Evolutionary conservation across 1,140 invertebrate species (phyloP).

Genomic region (Matsumurasca onukii): DNA sequence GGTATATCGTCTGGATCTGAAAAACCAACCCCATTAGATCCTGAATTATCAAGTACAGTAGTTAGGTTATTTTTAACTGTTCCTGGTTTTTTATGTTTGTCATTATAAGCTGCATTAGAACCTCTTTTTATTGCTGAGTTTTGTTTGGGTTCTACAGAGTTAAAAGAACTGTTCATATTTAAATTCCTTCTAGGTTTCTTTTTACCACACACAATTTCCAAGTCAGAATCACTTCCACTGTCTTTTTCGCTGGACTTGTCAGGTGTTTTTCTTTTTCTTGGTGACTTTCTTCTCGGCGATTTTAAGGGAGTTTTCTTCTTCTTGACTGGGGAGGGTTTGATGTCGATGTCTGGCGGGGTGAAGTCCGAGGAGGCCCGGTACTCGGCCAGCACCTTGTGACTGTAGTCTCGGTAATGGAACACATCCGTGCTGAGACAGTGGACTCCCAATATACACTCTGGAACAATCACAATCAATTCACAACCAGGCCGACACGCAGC

Average conservation of each 20-base stretch:
- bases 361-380: slow-evolving; percentile 29
- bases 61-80: no score
- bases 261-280: not conserved
- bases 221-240: not conserved
- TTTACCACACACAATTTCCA: not conserved
- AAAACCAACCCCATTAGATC: not conserved
- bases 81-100: no score
- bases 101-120: no score
- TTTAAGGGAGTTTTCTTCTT: slow-evolving; percentile 13
- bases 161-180: no score
- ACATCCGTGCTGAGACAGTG: slow-evolving; percentile 34
- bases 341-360: not conserved
- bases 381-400: slow-evolving; percentile 34
- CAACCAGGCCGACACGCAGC: not conserved
- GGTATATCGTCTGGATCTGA: not conserved
- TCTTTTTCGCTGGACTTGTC: not conserved
- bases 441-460: slow-evolving; percentile 38
- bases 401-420: slow-evolving; percentile 39
- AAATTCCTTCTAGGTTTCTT: slow-evolving; percentile 4
- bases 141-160: no score
- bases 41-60: no score
- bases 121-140: no score
- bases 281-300: not conserved
- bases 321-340: slow-evolving; percentile 20
- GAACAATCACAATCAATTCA: slow-evolving; percentile 27